phyloP scores from a whole-genome alignment of 2,888 invertebrate species.

The Macaria liturata region DNA sequence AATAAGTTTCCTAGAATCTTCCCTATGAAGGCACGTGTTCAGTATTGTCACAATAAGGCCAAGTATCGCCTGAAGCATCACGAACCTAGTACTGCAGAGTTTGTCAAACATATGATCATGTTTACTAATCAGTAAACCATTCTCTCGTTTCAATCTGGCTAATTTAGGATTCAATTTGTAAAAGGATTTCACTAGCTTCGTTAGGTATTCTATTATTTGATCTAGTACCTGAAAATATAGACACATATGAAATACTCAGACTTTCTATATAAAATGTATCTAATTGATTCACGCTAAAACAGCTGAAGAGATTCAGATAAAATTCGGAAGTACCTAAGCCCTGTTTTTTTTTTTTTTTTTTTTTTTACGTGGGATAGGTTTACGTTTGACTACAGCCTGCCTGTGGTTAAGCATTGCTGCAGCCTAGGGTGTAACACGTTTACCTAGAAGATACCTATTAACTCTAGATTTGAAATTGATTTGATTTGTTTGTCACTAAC shows the following conservation, averaged over 20 bases:
- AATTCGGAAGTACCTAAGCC: too few relatives aligned
- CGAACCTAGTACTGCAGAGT: conserved; percentile 79
- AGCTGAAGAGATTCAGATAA: too few relatives aligned
- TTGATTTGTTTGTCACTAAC: too few relatives aligned
- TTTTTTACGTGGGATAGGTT: too few relatives aligned
- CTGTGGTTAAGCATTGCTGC: too few relatives aligned
- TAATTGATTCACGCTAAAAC: too few relatives aligned
- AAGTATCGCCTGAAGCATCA: conserved; percentile 80
- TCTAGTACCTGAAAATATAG: conserved; percentile 80
- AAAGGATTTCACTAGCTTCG: conserved; percentile 78
- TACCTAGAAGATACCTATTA: too few relatives aligned
- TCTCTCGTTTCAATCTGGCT: conserved; percentile 70
- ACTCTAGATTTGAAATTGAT: too few relatives aligned
- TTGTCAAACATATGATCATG: conserved; percentile 78
- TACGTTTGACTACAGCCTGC: too few relatives aligned
- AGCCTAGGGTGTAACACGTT: too few relatives aligned
- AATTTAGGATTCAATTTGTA: conserved; percentile 79
- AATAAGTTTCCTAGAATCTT: conserved; percentile 82
- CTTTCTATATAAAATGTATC: too few relatives aligned
- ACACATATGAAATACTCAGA: neutral
- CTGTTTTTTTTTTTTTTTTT: too few relatives aligned
- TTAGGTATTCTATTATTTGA: conserved; percentile 80
- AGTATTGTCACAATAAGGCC: conserved; percentile 80
- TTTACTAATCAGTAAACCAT: conserved; percentile 68
- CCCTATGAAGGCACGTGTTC: conserved; percentile 79